Evolutionary conservation across 1,140 invertebrate species (phyloP), one percentile per base, ranked within the genome.

Genomic region (Drosophila sulfurigaster): DNA sequence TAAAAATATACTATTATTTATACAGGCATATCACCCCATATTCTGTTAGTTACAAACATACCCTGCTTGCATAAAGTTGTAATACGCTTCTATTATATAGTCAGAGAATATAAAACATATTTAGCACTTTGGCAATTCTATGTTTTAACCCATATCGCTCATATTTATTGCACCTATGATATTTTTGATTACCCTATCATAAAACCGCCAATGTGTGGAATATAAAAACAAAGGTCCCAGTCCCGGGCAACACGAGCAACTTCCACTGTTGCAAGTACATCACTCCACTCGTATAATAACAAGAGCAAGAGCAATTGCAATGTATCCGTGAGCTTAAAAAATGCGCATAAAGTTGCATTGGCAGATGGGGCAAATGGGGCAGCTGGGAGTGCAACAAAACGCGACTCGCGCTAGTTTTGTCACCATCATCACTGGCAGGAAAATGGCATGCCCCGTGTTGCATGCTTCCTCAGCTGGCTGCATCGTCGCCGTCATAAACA

Each of bases 401-500:
- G 58, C 59, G 45, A 43, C n/a, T 20, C 43, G 58, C 46, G 67
- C 41, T 45, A 75, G 54, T 65, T 71, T 66, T 62, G 20, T 63
- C 66, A 54, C 52, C 63, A 45, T 30, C 25, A 30, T 59, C 20
- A 32, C 58, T 51, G 51, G 30, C 45, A 63, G 10, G 35, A 30
- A 46, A 52, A 51, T 56, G 15, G 51, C 60, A 28, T 20, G 32
- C n/a, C 32, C 48, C 54, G 10, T 60, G 25, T 25, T 59, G 49
- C 49, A 52, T 46, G 49, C 63, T 71, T 79, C 51, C 79, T 68
- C 83, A 78, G 54, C 83, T 75, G 66, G 60, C 13, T 58, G 76
- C 83, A 79, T 86, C 81, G 81, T 85, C 81, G 74, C 68, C 79
- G 81, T 81, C 83, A 89, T 88, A 88, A 88, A 88, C 85, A 88